These are phyloP conservation scores for Zosterops japonicus DNA, from an alignment of 2,113 vertebrate genomes.

Conservation along the genomic window DNA sequence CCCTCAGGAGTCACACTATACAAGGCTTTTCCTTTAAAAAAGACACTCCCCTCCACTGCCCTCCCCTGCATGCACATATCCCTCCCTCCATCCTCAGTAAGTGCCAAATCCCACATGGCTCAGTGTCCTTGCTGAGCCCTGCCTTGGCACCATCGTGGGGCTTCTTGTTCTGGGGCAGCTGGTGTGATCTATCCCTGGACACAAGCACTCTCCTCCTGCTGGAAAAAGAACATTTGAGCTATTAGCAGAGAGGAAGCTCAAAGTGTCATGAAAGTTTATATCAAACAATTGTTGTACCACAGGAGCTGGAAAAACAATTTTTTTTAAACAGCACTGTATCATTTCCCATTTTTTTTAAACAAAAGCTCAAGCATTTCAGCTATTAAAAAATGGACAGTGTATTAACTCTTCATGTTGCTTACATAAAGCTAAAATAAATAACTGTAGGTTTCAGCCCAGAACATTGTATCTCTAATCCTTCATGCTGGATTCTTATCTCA, in stretches of 20 bases:
- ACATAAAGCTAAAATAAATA: background rate
- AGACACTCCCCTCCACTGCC: background rate
- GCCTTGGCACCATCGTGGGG: background rate
- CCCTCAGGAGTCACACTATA: background rate
- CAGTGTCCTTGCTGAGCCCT: background rate
- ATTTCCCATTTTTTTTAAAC: constrained; percentile 38
- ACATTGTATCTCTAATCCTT: background rate
- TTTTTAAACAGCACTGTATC: constrained; percentile 34
- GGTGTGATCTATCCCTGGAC: constrained; percentile 33
- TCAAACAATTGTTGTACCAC: constrained; percentile 59
- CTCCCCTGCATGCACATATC: background rate
- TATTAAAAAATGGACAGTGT: background rate
- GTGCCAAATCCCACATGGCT: background rate
- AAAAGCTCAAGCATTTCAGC: constrained; percentile 16
- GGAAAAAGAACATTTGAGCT: constrained; percentile 55
- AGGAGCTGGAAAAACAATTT: constrained; percentile 62
- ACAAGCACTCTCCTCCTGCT: constrained; percentile 41
- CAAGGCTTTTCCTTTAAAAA: background rate
- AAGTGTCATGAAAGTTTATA: constrained; percentile 56
- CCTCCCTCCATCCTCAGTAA: background rate
- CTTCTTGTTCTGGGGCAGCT: background rate
- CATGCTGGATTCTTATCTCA: constrained; percentile 21
- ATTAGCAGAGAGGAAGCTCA: constrained; percentile 64
- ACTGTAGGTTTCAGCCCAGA: background rate
- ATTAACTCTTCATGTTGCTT: constrained; percentile 44